Evolutionary conservation across 23 tunicate genomes (phyloP), one percentile per base, ranked within the genome.

Genomic region (Diplosoma virens): DNA sequence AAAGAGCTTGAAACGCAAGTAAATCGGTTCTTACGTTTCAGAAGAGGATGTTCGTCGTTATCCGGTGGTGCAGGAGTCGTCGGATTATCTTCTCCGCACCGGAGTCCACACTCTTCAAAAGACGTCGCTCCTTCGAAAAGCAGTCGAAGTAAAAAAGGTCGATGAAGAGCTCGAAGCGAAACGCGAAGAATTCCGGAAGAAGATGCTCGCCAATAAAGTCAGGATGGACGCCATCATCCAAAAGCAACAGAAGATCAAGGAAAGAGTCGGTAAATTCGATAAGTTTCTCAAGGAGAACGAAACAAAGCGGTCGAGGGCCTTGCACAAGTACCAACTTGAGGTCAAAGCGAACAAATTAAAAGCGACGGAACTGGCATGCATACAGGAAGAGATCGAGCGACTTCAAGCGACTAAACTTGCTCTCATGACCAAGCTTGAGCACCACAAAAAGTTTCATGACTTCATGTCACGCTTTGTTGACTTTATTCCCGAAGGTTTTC

Each of bases 71-170:
- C 78, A 89, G 75, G 96, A 89, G 47, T 66, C 96, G 26, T 87
- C 96, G 24, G 96, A 89, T 50, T 47, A 77, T 28, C 80, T 89
- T 7, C 81, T 89, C 1, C 75, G 52, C 32, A 84, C 87, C 58
- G 96, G 96, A 30, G 70, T 82, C 76, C 82, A 89, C 66, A 89
- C 96, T 20, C 37, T 89, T 56, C 96, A 89, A 71, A 89, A 81
- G 36, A 89, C 96, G 6, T 89, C 96, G 32, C 64, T 89, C 32
- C 76, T 89, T 2, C 81, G 96, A 18, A 86, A 89, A 64, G 96
- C 96, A 11, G 84, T 89, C 2, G 96, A 89, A 30, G 84, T 89
- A 32, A 79, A 89, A 47, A 52, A 65, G 32, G 79, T 89, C 18
- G 96, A 89, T 63, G 60, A 58, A 0, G 96, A 89, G 47, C 82